Conservation (phyloP, 2,113 vertebrate species). For the Pituophis catenifer region DNA sequence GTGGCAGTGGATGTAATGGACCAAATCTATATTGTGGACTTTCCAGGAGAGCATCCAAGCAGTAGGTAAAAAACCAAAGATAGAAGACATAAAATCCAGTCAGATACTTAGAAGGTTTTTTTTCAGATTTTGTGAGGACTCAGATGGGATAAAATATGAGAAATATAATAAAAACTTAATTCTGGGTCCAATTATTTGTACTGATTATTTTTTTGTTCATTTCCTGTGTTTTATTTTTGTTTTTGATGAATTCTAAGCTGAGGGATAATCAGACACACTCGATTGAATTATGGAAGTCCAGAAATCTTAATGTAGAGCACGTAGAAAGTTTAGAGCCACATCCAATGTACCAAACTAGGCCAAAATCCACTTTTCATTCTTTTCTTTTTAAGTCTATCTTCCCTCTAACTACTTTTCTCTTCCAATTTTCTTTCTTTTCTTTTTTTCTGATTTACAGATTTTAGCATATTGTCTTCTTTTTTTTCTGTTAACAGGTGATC, state of each 20-base stretch:
- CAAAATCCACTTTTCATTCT: background rate
- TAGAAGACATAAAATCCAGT: background rate
- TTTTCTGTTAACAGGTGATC: constrained; percentile 77
- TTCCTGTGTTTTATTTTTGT: background rate
- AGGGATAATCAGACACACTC: background rate
- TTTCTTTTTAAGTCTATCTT: background rate
- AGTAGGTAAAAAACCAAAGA: background rate
- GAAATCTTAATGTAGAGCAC: background rate
- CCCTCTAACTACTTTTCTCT: accelerated
- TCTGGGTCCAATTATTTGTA: background rate
- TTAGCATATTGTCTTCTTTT: constrained; percentile 10
- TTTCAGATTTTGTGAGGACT: background rate
- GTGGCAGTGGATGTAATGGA: background rate
- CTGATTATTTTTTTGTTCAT: background rate
- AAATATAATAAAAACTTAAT: background rate
- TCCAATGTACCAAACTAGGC: background rate
- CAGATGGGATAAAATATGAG: background rate
- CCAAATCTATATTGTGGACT: background rate
- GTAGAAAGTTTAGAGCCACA: background rate
- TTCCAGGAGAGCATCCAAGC: background rate
- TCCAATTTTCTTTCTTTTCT: accelerated
- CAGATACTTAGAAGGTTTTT: background rate
- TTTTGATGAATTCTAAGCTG: background rate
- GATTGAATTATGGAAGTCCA: background rate
- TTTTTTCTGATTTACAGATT: background rate